Base-by-base conservation (phyloP, 92 coral and sea anemone genomes). In the Actinernus sp. region DNA sequence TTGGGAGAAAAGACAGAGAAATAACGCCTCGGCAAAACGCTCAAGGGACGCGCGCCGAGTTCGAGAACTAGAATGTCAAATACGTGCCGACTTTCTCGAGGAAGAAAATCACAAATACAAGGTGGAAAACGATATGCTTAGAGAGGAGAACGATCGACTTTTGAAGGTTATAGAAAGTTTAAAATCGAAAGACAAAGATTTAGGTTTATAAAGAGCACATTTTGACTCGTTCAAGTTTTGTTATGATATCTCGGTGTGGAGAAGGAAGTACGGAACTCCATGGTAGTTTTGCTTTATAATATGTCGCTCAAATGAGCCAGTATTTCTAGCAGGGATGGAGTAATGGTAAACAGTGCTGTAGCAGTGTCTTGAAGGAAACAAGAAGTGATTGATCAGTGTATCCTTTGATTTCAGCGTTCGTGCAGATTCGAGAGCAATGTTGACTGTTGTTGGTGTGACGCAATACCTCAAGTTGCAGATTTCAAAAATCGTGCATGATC, bases 41-140 rank as follows among this genome's bases (percentile, higher is more conserved):
- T 90, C 97, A 14, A 70, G 97, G 48, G 97, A 90, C 64, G 97
- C 97, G 1, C 71, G 97, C 0, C 77, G 97, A 27, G 97, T 90
- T 26, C 89, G 97, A 21, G 97, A 90, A 86, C 86, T 90, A 4
- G 97, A 90, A 66, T 87, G 93, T 49, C 97, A 90, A 50, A 90
- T 90, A 38, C 83, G 97, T 16, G 92, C 97, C 1, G 97, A 90
- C 31, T 90, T 74, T 38, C 46, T 90, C 31, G 88, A 86, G 32
- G 97, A 86, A 9, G 97, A 90, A 66, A 90, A 90, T 44, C 86
- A 83, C 20, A 78, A 74, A 22, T 49, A 77, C 2, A 88, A 86
- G 30, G 65, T 63, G 23, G 97, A 90, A 61, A 90, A 90, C 48
- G 84, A 86, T 47, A 62, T 70, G 47, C 75, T 90, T 7, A 71